Evolutionary conservation across 1,140 invertebrate genomes (phyloP).

Genomic region (Drosophila bocqueti): DNA sequence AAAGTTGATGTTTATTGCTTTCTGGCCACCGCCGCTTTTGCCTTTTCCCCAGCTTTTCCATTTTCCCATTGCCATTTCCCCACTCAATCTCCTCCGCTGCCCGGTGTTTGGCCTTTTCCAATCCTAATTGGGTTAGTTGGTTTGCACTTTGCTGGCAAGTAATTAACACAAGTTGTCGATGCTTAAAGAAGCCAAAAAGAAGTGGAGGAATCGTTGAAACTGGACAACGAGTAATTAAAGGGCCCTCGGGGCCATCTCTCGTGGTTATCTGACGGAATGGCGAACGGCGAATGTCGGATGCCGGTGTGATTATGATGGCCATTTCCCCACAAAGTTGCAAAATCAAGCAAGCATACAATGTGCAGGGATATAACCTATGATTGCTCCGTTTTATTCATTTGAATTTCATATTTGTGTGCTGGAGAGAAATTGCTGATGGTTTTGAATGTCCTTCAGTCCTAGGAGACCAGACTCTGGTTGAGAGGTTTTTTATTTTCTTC

Average conservation of each 20-base stretch:
- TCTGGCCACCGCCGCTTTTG: constrained; percentile 18
- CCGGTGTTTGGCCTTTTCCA: constrained; percentile 42
- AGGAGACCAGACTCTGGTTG: neutral
- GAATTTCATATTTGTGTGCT: neutral
- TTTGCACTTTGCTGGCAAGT: constrained; percentile 63
- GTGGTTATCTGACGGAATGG: constrained; percentile 17
- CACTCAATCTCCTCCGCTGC: constrained; percentile 23
- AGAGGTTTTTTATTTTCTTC: no score
- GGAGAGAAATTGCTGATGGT: neutral
- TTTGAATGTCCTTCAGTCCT: neutral
- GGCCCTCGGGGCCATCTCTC: constrained; percentile 8
- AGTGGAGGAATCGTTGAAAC: constrained; percentile 52
- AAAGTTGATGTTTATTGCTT: constrained; percentile 56
- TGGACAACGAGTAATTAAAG: constrained; percentile 56
- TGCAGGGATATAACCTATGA: constrained; percentile 3
- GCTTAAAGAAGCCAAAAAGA: constrained; percentile 52
- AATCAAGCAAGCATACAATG: neutral
- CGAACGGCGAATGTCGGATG: neutral
- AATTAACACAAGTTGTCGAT: constrained; percentile 71
- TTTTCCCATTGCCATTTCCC: constrained; percentile 18
- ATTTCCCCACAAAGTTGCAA: neutral
- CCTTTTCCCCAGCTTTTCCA: neutral
- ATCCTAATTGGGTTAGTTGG: constrained; percentile 75
- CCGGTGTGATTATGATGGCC: constrained; percentile 18
- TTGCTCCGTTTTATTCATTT: neutral